Evolutionary conservation across 2,888 invertebrate genomes (phyloP).

Genomic region (Beris chalybata): DNA sequence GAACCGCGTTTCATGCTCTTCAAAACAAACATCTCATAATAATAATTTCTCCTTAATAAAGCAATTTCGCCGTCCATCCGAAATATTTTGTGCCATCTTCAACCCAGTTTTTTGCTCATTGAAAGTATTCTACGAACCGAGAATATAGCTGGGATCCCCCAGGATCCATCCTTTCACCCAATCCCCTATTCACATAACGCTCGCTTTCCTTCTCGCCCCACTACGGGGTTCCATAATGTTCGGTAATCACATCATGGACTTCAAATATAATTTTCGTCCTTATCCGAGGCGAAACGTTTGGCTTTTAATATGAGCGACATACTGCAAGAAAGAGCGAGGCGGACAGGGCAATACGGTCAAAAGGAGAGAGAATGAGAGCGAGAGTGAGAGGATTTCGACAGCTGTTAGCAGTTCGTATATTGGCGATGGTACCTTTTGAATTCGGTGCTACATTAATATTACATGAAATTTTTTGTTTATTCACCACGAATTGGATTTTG

Average conservation of each 20-base stretch:
- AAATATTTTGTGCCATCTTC: background rate
- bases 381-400: slow-evolving; percentile 13
- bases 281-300: slow-evolving; percentile 10
- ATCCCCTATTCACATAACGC: slow-evolving; percentile 1
- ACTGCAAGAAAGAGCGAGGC: too few species aligned
- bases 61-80: slow-evolving; percentile 14
- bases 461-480: slow-evolving; percentile 47
- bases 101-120: too few species aligned
- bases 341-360: too few species aligned
- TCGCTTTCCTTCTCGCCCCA: slow-evolving; percentile 1
- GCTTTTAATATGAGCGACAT: slow-evolving; percentile 15
- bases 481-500: slow-evolving; percentile 49
- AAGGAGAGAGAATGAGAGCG: background rate
- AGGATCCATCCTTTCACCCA: slow-evolving; percentile 5
- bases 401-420: slow-evolving; percentile 17
- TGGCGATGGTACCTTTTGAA: slow-evolving; percentile 10
- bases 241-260: slow-evolving; percentile 28
- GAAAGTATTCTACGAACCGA: too few species aligned
- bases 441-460: slow-evolving; percentile 45
- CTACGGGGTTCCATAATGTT: background rate
- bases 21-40: slow-evolving; percentile 13
- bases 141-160: background rate
- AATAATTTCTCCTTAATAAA: slow-evolving; percentile 27
- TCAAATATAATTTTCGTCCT: slow-evolving; percentile 20
- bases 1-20: background rate